Evolutionary conservation across 2,113 vertebrate genomes (phyloP).

Genomic region (Pogonocichla stellata): DNA sequence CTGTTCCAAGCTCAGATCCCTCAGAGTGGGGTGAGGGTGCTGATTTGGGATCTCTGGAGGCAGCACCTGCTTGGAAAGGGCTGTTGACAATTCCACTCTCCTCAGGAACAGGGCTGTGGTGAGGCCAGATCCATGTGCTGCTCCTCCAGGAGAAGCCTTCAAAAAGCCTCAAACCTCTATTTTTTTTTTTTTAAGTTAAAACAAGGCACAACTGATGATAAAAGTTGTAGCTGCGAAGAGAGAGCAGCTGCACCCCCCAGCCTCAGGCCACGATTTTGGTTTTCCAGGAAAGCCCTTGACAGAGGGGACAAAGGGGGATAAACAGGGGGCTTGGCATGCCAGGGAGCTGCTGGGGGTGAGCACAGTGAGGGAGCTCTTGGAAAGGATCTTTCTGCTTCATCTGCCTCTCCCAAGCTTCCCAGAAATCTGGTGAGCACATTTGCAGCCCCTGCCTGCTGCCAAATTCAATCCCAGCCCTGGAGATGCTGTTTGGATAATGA

Average conservation of each 20-base stretch:
- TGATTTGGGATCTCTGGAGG: background rate
- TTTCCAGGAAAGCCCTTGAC: background rate
- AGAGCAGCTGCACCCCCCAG: background rate
- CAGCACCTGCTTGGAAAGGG: background rate
- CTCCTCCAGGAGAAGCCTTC: background rate
- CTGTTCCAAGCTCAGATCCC: background rate
- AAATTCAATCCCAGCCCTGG: background rate
- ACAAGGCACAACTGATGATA: background rate
- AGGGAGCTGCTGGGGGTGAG: background rate
- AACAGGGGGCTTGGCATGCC: rapidly evolving
- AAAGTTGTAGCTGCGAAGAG: background rate
- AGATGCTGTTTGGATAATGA: background rate
- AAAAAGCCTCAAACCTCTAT: background rate
- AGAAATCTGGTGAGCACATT: background rate
- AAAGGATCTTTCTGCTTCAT: background rate
- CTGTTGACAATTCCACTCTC: background rate
- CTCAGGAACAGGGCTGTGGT: background rate
- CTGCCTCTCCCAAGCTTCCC: background rate
- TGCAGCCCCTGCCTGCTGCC: background rate
- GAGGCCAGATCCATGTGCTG: background rate
- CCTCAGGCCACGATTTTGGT: rapidly evolving
- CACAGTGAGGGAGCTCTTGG: background rate
- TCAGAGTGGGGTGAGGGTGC: rapidly evolving
- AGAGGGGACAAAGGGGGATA: background rate
- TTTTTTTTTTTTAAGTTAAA: background rate